These are phyloP conservation scores for Heterohyrax brucei DNA, from an alignment of 2,797 vertebrate species.

Conservation along the genomic window DNA sequence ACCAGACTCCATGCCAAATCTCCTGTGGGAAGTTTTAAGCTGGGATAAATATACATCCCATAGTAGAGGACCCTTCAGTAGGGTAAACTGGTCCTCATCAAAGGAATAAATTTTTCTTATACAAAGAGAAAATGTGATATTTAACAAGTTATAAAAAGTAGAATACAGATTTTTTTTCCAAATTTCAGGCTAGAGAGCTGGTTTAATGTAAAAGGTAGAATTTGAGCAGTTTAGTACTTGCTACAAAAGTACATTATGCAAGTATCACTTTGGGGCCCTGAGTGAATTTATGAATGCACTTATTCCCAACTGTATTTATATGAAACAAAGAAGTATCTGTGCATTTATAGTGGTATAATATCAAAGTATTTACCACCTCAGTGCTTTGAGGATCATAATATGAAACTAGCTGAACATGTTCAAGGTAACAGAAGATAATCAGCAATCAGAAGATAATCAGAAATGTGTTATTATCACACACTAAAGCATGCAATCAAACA, in stretches of 20 bases:
- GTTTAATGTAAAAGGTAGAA: constrained; percentile 12
- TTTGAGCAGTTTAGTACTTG: constrained; percentile 45
- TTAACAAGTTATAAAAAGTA: constrained; percentile 31
- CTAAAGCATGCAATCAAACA: not conserved
- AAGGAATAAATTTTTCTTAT: not conserved
- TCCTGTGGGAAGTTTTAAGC: not conserved
- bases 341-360: not conserved
- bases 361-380: constrained; percentile 47
- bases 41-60: not conserved
- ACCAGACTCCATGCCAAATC: not conserved
- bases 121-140: not conserved
- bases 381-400: not conserved
- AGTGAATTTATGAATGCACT: not conserved
- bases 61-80: not conserved
- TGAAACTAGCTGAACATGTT: not conserved
- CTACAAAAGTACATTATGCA: not conserved
- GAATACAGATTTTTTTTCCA: not conserved
- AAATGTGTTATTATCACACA: constrained; percentile 60
- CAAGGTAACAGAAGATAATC: constrained; percentile 16
- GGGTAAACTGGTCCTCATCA: not conserved
- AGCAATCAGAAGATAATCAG: too few species aligned
- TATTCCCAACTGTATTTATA: not conserved
- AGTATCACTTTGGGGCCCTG: not conserved
- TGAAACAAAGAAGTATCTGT: constrained; percentile 3
- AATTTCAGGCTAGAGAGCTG: not conserved